Evolutionary conservation across 2,888 invertebrate species (phyloP).

Genomic region (Lampropteryx suffumata): DNA sequence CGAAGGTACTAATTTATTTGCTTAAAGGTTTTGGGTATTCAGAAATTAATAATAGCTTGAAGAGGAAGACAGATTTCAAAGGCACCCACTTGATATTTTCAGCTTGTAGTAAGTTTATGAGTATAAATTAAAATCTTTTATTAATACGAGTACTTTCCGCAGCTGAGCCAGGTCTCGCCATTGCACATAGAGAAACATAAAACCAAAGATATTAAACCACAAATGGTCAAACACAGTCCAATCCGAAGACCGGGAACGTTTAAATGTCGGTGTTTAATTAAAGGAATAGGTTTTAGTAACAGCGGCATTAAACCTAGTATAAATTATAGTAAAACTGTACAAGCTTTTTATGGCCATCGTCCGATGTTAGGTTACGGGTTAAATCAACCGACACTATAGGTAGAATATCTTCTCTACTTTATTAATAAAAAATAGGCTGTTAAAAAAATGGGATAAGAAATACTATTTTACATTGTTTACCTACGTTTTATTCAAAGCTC

Average conservation of each 20-base stretch:
- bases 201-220: constrained; percentile 14
- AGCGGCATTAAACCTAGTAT: constrained; percentile 7
- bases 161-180: neutral
- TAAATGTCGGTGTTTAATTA: constrained; percentile 22
- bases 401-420: neutral
- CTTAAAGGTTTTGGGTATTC: neutral
- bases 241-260: constrained; percentile 2
- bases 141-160: neutral
- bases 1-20: neutral
- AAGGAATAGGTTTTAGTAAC: constrained; percentile 11
- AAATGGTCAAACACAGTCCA: constrained; percentile 11
- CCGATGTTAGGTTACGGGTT: neutral
- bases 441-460: too few relatives aligned
- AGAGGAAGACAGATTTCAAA: neutral
- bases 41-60: neutral
- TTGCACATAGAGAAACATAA: neutral
- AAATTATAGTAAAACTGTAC: constrained; percentile 12
- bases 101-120: too few relatives aligned
- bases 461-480: too few relatives aligned
- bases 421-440: too few relatives aligned
- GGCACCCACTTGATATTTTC: neutral
- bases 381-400: neutral
- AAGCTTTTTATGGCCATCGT: neutral
- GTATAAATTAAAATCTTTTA: neutral
- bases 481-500: too few relatives aligned